phyloP scores from a whole-genome alignment of 2,113 vertebrate species.

The Hippocampus guttulatus region DNA sequence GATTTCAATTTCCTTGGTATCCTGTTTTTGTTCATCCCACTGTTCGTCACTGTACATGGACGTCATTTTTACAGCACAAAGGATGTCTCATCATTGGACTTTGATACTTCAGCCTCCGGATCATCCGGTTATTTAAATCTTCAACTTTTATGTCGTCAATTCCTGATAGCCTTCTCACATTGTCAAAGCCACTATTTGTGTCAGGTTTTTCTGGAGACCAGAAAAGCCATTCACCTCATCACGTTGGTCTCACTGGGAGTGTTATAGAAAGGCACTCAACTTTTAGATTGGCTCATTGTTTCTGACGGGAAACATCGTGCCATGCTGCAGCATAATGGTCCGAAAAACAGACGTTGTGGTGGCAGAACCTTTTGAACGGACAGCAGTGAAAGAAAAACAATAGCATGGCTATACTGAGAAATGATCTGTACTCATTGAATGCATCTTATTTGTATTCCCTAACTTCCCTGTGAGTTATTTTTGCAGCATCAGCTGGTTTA shows the following conservation, averaged over 20 bases:
- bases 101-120: slow-evolving; percentile 20
- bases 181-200: slow-evolving; percentile 31
- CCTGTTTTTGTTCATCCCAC: slow-evolving; percentile 35
- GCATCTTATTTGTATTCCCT: slow-evolving; percentile 15
- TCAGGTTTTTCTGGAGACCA: slow-evolving; percentile 25
- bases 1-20: slow-evolving; percentile 40
- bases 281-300: slow-evolving; percentile 50
- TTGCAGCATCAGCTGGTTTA: slow-evolving; percentile 39
- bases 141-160: slow-evolving; percentile 32
- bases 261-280: slow-evolving; percentile 23
- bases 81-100: slow-evolving; percentile 3
- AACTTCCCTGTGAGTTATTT: slow-evolving; percentile 35
- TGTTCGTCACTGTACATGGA: slow-evolving; percentile 32
- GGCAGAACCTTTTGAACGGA: slow-evolving; percentile 23
- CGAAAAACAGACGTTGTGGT: slow-evolving; percentile 9
- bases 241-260: slow-evolving; percentile 33
- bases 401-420: slow-evolving; percentile 25
- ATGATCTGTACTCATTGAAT: slow-evolving; percentile 25
- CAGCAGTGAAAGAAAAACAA: slow-evolving; percentile 25
- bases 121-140: slow-evolving; percentile 11
- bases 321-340: slow-evolving; percentile 21
- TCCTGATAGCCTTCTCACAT: slow-evolving; percentile 23
- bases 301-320: slow-evolving; percentile 48
- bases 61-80: slow-evolving; percentile 33
- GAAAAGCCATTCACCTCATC: slow-evolving; percentile 26